Base-by-base conservation (phyloP, 2,113 vertebrate species). In the Lasiurus borealis region DNA sequence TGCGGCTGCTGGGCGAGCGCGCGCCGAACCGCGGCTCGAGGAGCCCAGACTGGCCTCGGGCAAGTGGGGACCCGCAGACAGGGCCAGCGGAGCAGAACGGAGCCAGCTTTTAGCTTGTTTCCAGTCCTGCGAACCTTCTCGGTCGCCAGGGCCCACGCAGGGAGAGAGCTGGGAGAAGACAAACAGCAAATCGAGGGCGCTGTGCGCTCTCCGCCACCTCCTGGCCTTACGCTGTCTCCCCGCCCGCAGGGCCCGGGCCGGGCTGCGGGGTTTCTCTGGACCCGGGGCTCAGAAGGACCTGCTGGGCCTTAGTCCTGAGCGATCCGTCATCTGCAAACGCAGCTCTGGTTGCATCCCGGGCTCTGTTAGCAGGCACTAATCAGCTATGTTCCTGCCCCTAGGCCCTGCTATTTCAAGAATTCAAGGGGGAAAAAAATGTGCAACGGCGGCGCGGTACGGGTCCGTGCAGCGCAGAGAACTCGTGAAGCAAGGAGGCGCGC, bases 331-430 rank as follows among this genome's bases (percentile, higher is more conserved):
- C 54, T 21, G 69, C 52, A 68, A 66, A 72, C 36, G 19, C 50
- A n/a, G 8, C 7, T 25, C 25, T 34, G 27, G 21, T 66, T 2
- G 66, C 2, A 18, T 71, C 19, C n/a, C 68, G 0, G 36, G 72
- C 57, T 80, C 34, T 8, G 77, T 59, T 23, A n/a, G 82, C 64
- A 34, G 36, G 72, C 83, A 77, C 71, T 19, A n/a, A 15, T 52
- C 77, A 52, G 40, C 23, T 64, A 66, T 27, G 12, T 84, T 48
- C 81, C 64, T 48, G 85, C 15, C 72, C 31, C n/a, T 25, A 29
- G 80, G 84, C 87, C 25, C 34, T 52, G 52, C 52, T 95, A 57
- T 91, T 95, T 86, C 83, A 78, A 78, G 87, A 88, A 95, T 86
- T 68, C 57, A n/a, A 46, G 69, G 50, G 50, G 11, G 6, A 6